Evolutionary conservation across 2,888 invertebrate genomes (phyloP), one percentile per base, ranked within the genome.

Genomic region (Chalcosyrphus nemorum): DNA sequence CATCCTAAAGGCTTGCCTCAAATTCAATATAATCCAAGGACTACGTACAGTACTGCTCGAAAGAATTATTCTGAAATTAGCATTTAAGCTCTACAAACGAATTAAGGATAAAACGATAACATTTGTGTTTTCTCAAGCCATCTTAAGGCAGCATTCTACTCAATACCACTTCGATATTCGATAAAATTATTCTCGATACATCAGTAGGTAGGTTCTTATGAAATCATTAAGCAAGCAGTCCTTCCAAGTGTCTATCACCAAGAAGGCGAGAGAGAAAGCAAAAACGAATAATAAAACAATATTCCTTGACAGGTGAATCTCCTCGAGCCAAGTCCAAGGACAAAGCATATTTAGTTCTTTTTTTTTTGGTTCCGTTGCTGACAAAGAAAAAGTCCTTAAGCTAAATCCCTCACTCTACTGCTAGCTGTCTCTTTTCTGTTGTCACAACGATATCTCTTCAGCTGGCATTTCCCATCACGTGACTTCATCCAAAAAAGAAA

Each of bases 401-500:
- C 45, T 45, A 45, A 45, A 45, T 38, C n/a, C 2, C 35, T 11
- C 4, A 0, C n/a, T n/a, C n/a, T 24, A 2, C 24, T 24, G 2
- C 11, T 11, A 1, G n/a, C 17, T 17, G n/a, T n/a, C n/a, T 3
- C 7, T 0, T 7, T 3, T 38, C 11, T 56, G 35, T n/a, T 56
- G 21, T 13, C 21, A 38, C n/a, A 61, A 43, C 43, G 15, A 61
- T 29, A 45, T 19, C 15, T 11, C 59, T n/a, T n/a, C 72, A 72
- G 61, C 61, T 72, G 61, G 1, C 52, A 52, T 19, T 61, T 45
- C 50, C 41, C 52, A 72, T 61, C 32, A 32, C 43, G 27, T 32
- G 24, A 24, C 47, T 17, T 9, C 2, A 17, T 7, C 21, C 27
- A 9, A n/a, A 11, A 41, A 13, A 47, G 32, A 47, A 57, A n/a